Base-by-base conservation (phyloP, 1,140 invertebrate species). In the Drosophila athabasca region DNA sequence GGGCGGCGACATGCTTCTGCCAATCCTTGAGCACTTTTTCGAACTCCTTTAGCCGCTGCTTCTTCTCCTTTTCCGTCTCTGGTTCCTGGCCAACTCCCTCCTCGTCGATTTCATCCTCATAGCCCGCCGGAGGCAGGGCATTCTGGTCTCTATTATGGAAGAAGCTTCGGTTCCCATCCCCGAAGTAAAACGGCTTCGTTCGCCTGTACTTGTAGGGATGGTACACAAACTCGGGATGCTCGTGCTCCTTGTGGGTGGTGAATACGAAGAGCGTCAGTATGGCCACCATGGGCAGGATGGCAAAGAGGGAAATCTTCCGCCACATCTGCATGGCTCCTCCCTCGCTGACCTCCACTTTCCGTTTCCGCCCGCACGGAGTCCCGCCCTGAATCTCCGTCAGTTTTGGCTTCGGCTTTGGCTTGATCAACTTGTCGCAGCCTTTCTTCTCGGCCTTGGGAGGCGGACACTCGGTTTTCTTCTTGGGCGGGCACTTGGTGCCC, bases 71-170 rank as follows among this genome's bases (percentile, higher is more conserved):
- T 2, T 64, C 70, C 7, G 70, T 57, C 51, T 83, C 79, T 3
- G 48, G 13, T 0, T 43, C 26, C 7, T 74, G 19, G 1, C 74
- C 79, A 2, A 49, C 3, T 3, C 52, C 59, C 0, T 49, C 58
- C 1, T 44, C 29, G 26, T 83, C 79, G 4, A 62, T 49, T 46
- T 87, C 80, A 43, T 91, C 82, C 94, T 97, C 96, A 92, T 97
- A 97, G 44, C 97, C 97, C 49, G 92, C 93, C 11, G 73, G 79
- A 19, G 96, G 96, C 15, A 97, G 91, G 46, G 97, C 92, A 90
- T 98, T 98, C 43, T 93, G 91, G 70, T 95, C 93, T 41, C 95
- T 94, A 92, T 97, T 97, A 41, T 91, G 90, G 93, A 97, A 97
- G 3, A 96, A 91, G 2, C 93, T 92, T 39, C 95, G 94, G 79